Evolutionary conservation across 1,140 invertebrate genomes (phyloP).

Genomic region (Gryllus bimaculatus): DNA sequence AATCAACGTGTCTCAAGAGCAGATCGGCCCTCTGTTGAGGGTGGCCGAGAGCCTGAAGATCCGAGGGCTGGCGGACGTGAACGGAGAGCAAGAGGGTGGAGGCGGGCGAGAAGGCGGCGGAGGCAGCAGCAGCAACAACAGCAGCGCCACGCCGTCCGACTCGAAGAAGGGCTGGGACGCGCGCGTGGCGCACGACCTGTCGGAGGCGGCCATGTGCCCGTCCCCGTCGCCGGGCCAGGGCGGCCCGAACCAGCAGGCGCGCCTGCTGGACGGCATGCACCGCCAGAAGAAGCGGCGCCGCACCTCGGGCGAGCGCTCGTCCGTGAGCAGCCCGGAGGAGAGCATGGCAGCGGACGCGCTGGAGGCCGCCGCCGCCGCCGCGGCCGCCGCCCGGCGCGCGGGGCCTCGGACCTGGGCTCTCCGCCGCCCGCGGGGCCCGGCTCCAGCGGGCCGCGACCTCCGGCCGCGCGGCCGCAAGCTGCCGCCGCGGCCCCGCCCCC

Average conservation of each 20-base stretch:
- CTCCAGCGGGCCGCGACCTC: background rate
- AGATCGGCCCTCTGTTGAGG: constrained; percentile 75
- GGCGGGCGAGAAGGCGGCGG: constrained; percentile 22
- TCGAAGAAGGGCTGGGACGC: background rate
- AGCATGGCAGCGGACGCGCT: background rate
- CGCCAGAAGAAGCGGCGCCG: constrained; percentile 22
- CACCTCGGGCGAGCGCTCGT: constrained; percentile 32
- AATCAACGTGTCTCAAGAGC: constrained; percentile 84
- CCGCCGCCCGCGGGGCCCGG: constrained; percentile 7
- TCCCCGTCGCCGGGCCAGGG: constrained; percentile 28
- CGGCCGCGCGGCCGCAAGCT: no score
- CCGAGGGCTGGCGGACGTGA: constrained; percentile 73
- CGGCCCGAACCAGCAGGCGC: constrained; percentile 19
- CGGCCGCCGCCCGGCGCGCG: no score
- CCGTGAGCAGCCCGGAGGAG: constrained; percentile 30
- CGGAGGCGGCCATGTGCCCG: constrained; percentile 26
- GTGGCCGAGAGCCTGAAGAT: constrained; percentile 81
- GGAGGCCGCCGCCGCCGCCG: background rate
- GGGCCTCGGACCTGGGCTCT: background rate
- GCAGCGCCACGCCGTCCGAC: background rate
- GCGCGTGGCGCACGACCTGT: constrained; percentile 18
- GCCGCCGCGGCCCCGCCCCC: no score
- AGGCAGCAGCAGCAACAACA: constrained; percentile 14
- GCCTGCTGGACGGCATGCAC: background rate
- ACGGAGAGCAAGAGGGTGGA: constrained; percentile 55